phyloP scores from a whole-genome alignment of 35 echinoderm and acorn worm genomes.

The Eucidaris tribuloides region DNA sequence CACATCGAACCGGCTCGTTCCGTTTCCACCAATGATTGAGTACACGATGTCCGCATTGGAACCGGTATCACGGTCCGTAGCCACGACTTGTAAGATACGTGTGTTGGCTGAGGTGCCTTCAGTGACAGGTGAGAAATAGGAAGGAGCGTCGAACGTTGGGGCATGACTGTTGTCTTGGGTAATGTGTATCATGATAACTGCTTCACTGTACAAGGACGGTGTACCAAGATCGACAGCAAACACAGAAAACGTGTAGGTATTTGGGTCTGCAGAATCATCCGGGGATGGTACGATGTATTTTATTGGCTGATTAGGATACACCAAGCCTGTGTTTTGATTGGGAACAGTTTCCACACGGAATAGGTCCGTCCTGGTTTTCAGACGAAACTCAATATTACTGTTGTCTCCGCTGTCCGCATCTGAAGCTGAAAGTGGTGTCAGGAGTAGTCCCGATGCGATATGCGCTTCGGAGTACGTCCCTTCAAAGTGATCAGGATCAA shows the following conservation, averaged over 20 bases:
- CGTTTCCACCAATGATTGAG: slow-evolving; percentile 75
- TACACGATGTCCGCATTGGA: slow-evolving; percentile 81
- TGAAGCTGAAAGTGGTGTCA: slow-evolving; percentile 57
- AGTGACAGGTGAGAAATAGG: slow-evolving; percentile 76
- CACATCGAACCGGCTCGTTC: slow-evolving; percentile 62
- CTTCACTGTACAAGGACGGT: slow-evolving; percentile 67
- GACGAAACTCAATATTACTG: slow-evolving; percentile 39
- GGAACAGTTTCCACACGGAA: slow-evolving; percentile 48
- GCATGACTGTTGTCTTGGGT: slow-evolving; percentile 78
- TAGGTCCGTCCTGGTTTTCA: slow-evolving; percentile 58
- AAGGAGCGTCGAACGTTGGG: slow-evolving; percentile 56
- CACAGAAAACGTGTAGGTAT: slow-evolving; percentile 60
- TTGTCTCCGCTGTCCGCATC: slow-evolving; percentile 71
- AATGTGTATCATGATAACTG: slow-evolving; percentile 46
- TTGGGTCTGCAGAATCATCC: slow-evolving; percentile 40
- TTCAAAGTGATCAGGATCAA: slow-evolving; percentile 17
- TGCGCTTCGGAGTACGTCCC: slow-evolving; percentile 41
- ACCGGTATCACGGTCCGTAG: slow-evolving; percentile 73
- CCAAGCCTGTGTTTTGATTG: slow-evolving; percentile 38
- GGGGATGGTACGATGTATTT: slow-evolving; percentile 38
- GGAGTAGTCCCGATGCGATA: slow-evolving; percentile 40
- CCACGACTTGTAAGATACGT: slow-evolving; percentile 60
- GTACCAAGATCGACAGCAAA: slow-evolving; percentile 78
- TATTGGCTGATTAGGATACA: slow-evolving; percentile 47
- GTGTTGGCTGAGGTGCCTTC: not conserved